These are phyloP conservation scores for Zelleria hepariella DNA, from an alignment of 2,888 invertebrate genomes.

Conservation along the genomic window DNA sequence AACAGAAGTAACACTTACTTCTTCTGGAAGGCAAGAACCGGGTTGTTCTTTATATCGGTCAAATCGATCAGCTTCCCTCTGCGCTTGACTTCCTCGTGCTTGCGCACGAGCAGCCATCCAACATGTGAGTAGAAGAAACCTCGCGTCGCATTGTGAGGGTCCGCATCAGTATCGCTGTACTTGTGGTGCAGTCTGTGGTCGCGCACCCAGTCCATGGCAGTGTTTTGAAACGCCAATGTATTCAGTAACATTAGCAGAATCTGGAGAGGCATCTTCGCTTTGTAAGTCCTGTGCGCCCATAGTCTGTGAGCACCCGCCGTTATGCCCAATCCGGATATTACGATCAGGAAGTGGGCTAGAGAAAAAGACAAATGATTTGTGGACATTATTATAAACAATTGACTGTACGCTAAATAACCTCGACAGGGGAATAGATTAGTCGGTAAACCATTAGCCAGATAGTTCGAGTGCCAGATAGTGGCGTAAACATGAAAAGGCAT, in stretches of 20 bases:
- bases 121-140: constrained; percentile 88
- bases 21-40: constrained; percentile 77
- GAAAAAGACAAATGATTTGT: background rate
- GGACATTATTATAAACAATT: background rate
- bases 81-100: constrained; percentile 79
- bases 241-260: constrained; percentile 23
- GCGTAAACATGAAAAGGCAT: too few relatives aligned
- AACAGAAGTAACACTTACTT: constrained; percentile 40
- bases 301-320: constrained; percentile 27
- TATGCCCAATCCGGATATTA: constrained; percentile 15
- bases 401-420: too few relatives aligned
- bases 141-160: constrained; percentile 80
- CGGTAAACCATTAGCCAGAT: too few relatives aligned
- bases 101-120: constrained; percentile 82
- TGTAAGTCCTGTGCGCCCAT: constrained; percentile 26
- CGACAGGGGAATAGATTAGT: too few relatives aligned
- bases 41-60: constrained; percentile 77
- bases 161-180: constrained; percentile 81
- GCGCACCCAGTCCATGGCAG: constrained; percentile 68
- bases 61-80: constrained; percentile 79
- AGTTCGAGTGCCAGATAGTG: too few relatives aligned
- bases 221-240: constrained; percentile 43
- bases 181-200: constrained; percentile 79
- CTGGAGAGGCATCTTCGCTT: constrained; percentile 23
- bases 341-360: constrained; percentile 4